Conservation (phyloP, 2,888 invertebrate genomes). For the Drosophila limbata region DNA sequence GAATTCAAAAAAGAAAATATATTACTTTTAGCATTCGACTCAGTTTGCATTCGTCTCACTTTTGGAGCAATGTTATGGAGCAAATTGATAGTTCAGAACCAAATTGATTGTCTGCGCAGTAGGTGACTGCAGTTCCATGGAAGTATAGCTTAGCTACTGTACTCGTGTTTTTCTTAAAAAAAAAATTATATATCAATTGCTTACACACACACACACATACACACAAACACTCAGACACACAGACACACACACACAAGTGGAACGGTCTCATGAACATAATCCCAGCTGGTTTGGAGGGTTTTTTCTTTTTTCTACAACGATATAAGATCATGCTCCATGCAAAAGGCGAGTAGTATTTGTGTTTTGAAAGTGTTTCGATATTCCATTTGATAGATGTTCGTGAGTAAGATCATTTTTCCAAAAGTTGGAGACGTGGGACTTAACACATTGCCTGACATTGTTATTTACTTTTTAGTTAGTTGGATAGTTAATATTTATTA, state of each 20-base stretch:
- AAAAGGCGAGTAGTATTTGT: conserved; percentile 19
- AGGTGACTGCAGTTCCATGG: conserved; percentile 36
- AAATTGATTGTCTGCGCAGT: conserved; percentile 56
- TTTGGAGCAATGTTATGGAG: conserved; percentile 5
- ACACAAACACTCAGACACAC: conserved; percentile 13
- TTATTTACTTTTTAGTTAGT: background rate
- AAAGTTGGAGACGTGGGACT: conserved; percentile 5
- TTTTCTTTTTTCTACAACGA: background rate
- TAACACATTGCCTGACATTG: background rate
- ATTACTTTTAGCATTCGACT: background rate
- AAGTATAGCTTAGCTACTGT: conserved; percentile 22
- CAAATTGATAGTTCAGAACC: conserved; percentile 31
- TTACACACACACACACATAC: conserved; percentile 10
- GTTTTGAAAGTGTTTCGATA: background rate
- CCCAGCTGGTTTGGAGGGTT: background rate
- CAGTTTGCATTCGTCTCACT: background rate
- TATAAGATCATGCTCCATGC: conserved; percentile 37
- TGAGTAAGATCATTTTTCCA: background rate
- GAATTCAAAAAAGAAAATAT: background rate
- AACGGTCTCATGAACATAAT: conserved; percentile 13
- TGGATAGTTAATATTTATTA: background rate
- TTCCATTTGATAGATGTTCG: background rate
- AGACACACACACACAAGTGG: background rate
- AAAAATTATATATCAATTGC: background rate
- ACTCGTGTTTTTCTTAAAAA: background rate